A percentile compares a stretch with the other conserved stretches of the same genome.
These are phyloP conservation scores for Erebia epiphron DNA, from an alignment of 2,888 invertebrate genomes.

Conservation along the genomic window DNA sequence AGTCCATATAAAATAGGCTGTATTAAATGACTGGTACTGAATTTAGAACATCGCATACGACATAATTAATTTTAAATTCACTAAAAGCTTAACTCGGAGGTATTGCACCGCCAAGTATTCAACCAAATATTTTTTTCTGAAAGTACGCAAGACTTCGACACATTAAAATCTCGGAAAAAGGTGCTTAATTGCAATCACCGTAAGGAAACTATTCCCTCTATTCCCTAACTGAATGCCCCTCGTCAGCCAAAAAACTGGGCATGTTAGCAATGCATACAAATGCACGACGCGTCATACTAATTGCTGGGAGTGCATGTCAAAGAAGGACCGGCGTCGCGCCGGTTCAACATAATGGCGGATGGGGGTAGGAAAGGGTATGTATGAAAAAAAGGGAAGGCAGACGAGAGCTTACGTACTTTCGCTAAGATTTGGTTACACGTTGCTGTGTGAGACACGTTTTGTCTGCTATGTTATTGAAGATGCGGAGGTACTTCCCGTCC, in stretches of 20 bases:
- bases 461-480: constrained; percentile 47
- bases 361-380: constrained; percentile 71
- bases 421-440: constrained; percentile 74
- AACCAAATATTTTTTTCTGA: background rate
- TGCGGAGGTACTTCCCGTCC: constrained; percentile 35
- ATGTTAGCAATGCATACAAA: constrained; percentile 45
- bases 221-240: constrained; percentile 33
- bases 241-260: constrained; percentile 39
- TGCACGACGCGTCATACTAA: constrained; percentile 71
- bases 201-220: constrained; percentile 32
- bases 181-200: constrained; percentile 27
- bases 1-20: background rate
- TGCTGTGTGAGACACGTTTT: constrained; percentile 61
- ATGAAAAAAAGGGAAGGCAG: constrained; percentile 67
- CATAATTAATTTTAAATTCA: background rate
- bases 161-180: constrained; percentile 16
- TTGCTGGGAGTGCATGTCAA: constrained; percentile 81
- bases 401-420: constrained; percentile 54
- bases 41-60: background rate
- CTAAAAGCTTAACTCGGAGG: background rate
- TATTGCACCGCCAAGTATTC: background rate
- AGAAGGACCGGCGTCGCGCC: constrained; percentile 79
- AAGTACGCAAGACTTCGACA: background rate
- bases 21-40: too few species aligned
- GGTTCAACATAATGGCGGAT: constrained; percentile 79